These are phyloP conservation scores for Scaptomyza cyrtandrae DNA, from an alignment of 2,888 invertebrate species.

Conservation along the genomic window DNA sequence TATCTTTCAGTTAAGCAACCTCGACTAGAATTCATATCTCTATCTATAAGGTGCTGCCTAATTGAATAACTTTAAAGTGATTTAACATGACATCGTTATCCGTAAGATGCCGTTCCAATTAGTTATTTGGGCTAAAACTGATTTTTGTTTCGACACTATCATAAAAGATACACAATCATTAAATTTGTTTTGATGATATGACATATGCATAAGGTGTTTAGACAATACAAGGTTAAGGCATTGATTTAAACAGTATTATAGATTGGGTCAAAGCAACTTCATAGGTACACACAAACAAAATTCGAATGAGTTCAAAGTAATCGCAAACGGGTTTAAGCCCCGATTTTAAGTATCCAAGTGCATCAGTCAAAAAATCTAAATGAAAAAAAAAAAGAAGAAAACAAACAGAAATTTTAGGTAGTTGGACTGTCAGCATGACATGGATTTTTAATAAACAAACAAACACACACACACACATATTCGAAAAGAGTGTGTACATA, in stretches of 20 bases:
- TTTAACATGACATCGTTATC: no score
- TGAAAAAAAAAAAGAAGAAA: no score
- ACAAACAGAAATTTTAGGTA: background rate
- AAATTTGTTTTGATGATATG: background rate
- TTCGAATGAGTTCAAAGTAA: no score
- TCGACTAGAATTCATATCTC: no score
- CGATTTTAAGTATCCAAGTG: background rate
- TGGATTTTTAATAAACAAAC: no score
- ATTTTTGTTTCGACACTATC: no score
- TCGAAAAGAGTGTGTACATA: background rate
- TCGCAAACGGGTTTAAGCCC: background rate
- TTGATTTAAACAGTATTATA: background rate
- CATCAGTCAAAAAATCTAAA: background rate
- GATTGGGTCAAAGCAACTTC: background rate
- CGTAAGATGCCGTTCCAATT: no score
- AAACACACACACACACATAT: background rate
- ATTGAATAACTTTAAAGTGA: no score
- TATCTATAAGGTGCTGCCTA: no score
- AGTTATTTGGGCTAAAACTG: no score
- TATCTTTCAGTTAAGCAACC: no score
- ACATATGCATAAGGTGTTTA: background rate
- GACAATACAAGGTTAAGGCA: background rate
- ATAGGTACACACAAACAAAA: background rate
- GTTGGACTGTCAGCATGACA: background rate
- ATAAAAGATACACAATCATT: background rate